Evolutionary conservation across 2,888 invertebrate genomes (phyloP), one percentile per base, ranked within the genome.

Genomic region (Pristionchus arcanus): DNA sequence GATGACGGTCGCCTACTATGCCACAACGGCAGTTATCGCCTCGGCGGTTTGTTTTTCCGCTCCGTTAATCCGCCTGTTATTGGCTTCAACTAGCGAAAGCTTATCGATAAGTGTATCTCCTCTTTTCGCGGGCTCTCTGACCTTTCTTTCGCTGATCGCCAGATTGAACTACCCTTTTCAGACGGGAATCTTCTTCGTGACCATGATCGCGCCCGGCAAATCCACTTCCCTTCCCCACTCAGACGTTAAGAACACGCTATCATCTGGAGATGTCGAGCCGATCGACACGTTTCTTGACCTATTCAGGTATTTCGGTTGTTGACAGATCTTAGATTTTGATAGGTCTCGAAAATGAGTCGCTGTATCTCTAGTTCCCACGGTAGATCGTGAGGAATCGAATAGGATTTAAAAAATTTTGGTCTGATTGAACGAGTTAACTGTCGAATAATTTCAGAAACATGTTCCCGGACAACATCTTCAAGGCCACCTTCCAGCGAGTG

Each of bases 1-100:
- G 34, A 95, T 96, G 68, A 97, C 97, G 9, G 95, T 97, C 91
- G 93, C 96, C 63, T 97, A 97, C 95, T 97, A 97, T 95, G 95
- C 97, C 92, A 95, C 95, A 5, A 97, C 97, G 7, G 97, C 97
- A 0, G 95, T 97, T 77, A 94, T 97, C 87, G 97, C 97, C 25
- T 97, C 97, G 49, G 96, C 97, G 66, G 96, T 97, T 89, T 37
- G 34, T 74, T 74, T 16, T 74, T 9, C 9, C 71, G 21, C 71
- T 31, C 15, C n/a, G 2, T 19, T 74, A n/a, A 68, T 28, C n/a
- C 13, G 19, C 4, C 28, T 28, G 28, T 25, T 13, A 68, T 13
- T 68, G 25, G 13, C 13, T 68, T 68, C n/a, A 25, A n/a, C n/a
- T n/a, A n/a, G n/a, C n/a, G n/a, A n/a, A n/a, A n/a, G n/a, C n/a